A percentile compares a stretch with the other conserved stretches of the same genome.
phyloP scores from a whole-genome alignment of 2,888 invertebrate genomes.

The Dermolepida albohirtum region DNA sequence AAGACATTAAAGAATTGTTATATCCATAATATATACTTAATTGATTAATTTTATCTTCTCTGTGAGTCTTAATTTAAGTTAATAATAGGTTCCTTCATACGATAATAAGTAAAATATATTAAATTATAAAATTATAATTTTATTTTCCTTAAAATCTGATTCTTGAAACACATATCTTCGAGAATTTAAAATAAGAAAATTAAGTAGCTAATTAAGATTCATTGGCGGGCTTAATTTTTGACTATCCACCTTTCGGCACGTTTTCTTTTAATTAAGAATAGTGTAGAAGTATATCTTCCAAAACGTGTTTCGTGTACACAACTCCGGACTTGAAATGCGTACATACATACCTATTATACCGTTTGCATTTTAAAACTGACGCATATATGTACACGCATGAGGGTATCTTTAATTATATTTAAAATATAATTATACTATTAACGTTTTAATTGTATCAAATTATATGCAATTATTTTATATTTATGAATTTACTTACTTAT shows the following conservation, averaged over 20 bases:
- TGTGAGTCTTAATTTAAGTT: too few relatives aligned
- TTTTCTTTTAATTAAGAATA: constrained; percentile 10
- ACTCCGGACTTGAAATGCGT: not conserved
- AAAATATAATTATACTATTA: constrained; percentile 28
- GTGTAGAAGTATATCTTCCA: not conserved
- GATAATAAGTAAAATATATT: too few relatives aligned
- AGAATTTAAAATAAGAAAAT: not conserved
- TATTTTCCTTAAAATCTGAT: too few relatives aligned
- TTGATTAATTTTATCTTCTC: too few relatives aligned
- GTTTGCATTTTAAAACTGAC: constrained; percentile 25
- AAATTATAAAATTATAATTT: too few relatives aligned
- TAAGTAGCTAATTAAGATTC: not conserved
- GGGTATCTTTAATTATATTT: constrained; percentile 13
- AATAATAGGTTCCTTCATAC: too few relatives aligned
- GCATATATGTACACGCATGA: constrained; percentile 19
- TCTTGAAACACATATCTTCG: too few relatives aligned
- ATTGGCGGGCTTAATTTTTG: not conserved
- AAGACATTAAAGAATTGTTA: too few relatives aligned
- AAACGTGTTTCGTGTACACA: not conserved
- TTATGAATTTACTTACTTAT: constrained; percentile 15
- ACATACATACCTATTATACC: constrained; percentile 11
- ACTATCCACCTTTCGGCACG: not conserved
- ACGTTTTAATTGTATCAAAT: constrained; percentile 38
- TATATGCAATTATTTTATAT: constrained; percentile 38
- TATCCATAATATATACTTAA: too few relatives aligned